phyloP scores from a whole-genome alignment of 2,113 vertebrate genomes.

The Lampris incognitus region DNA sequence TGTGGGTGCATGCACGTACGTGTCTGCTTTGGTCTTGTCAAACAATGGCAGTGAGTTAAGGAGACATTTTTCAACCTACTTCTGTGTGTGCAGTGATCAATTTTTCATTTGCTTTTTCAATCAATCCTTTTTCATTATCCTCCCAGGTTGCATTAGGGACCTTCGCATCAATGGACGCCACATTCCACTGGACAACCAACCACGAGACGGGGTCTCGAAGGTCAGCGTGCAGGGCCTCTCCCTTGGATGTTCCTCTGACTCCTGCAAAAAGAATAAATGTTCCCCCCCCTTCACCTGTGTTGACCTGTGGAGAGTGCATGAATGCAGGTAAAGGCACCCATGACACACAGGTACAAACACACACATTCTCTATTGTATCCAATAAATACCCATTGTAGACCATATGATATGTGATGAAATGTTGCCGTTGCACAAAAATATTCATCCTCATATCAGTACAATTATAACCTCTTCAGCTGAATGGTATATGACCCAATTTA shows the following conservation, averaged over 20 bases:
- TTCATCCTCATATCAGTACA: no score
- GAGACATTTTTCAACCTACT: constrained; percentile 1
- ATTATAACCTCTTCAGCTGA: no score
- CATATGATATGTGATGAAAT: no score
- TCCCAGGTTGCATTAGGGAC: constrained; percentile 89
- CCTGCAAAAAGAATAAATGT: constrained; percentile 88
- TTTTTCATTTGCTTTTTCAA: background rate
- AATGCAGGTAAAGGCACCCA: constrained; percentile 85
- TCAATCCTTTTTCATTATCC: background rate
- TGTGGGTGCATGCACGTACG: background rate
- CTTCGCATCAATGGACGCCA: constrained; percentile 87
- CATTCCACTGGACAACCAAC: constrained; percentile 84
- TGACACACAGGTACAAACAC: background rate
- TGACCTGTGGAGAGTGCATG: constrained; percentile 90
- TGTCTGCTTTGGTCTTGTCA: background rate
- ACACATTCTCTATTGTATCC: background rate
- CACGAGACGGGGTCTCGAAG: constrained; percentile 83
- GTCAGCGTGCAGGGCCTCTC: constrained; percentile 84
- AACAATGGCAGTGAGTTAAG: background rate
- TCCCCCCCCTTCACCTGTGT: constrained; percentile 87
- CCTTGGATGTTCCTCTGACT: constrained; percentile 86
- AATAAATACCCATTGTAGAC: no score
- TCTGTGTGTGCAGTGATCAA: background rate
- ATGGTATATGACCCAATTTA: no score
- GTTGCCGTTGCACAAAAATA: no score